Conservation (phyloP, 2,888 invertebrate genomes). For the Ophion ellenae region DNA sequence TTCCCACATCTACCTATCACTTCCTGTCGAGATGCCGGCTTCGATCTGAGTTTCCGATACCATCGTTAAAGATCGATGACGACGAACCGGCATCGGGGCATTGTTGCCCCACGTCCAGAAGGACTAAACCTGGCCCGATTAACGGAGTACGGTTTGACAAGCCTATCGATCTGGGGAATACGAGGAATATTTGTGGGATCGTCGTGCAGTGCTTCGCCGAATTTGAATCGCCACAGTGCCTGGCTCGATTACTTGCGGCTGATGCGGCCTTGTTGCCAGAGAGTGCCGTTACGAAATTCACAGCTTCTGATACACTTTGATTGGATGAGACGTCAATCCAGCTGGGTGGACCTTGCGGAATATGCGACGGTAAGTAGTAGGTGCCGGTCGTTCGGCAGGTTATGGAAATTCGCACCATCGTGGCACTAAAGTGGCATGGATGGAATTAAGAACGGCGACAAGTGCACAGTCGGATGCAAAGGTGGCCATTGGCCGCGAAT, state of each 20-base stretch:
- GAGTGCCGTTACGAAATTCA: constrained; percentile 1
- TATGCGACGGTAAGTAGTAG: no score
- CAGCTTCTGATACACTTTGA: not conserved
- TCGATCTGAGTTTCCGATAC: constrained; percentile 9
- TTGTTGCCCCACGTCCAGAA: not conserved
- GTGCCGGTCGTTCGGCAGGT: no score
- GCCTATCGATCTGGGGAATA: not conserved
- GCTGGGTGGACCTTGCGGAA: not conserved
- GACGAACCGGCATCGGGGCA: not conserved
- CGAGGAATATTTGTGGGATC: not conserved
- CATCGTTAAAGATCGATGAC: constrained; percentile 36
- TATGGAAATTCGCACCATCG: constrained; percentile 6
- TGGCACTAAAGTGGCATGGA: not conserved
- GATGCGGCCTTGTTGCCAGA: not conserved
- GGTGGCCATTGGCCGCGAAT: no score
- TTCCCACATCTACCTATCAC: constrained; percentile 43
- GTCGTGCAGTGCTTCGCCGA: not conserved
- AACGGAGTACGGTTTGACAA: not conserved
- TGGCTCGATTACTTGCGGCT: not conserved
- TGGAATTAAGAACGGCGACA: no score
- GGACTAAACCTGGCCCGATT: not conserved
- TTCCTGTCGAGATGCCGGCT: constrained; percentile 12
- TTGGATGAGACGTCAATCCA: not conserved
- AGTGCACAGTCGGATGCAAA: no score
- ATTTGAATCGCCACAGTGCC: not conserved